A percentile compares a stretch with the other conserved stretches of the same genome.
phyloP scores from a whole-genome alignment of 1,140 invertebrate genomes.

The Hypothenemus hampei region DNA sequence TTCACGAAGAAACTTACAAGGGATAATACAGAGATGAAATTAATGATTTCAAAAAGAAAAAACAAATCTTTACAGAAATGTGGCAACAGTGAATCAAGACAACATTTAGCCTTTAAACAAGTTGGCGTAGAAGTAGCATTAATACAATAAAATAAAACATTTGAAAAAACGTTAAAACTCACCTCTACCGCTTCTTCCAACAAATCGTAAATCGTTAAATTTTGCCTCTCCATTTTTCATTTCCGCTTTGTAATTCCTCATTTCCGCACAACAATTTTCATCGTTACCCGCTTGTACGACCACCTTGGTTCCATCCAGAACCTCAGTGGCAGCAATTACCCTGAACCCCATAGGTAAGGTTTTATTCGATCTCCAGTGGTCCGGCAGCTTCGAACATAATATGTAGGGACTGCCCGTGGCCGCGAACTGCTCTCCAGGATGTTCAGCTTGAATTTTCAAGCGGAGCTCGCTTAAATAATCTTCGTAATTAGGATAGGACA shows the following conservation, averaged over 20 bases:
- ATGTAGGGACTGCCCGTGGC: conserved; percentile 87
- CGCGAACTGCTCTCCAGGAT: conserved; percentile 74
- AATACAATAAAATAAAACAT: too few relatives aligned
- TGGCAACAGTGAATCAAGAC: too few relatives aligned
- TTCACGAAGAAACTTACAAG: too few relatives aligned
- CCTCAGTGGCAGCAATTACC: conserved; percentile 82
- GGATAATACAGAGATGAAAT: too few relatives aligned
- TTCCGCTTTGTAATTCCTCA: conserved; percentile 83
- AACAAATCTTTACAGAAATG: too few relatives aligned
- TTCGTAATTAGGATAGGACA: conserved; percentile 22
- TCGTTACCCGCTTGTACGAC: conserved; percentile 92
- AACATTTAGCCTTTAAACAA: too few relatives aligned
- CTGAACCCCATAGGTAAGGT: conserved; percentile 90
- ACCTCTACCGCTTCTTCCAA: conserved; percentile 62
- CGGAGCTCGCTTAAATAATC: conserved; percentile 14
- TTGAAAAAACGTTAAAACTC: conserved; percentile 21
- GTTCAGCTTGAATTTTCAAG: conserved; percentile 70
- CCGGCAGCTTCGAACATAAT: conserved; percentile 84
- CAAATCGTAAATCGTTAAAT: conserved; percentile 95
- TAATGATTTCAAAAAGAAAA: too few relatives aligned
- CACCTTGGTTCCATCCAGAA: conserved; percentile 89
- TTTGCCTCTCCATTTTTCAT: conserved; percentile 96
- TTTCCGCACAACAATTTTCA: conserved; percentile 87
- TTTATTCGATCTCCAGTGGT: conserved; percentile 96
- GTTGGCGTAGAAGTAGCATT: too few relatives aligned